Percentiles rank a stretch among this genome's conserved stretches.
phyloP scores from a whole-genome alignment of 2,797 vertebrate genomes.

The Hoplostethus atlanticus region DNA sequence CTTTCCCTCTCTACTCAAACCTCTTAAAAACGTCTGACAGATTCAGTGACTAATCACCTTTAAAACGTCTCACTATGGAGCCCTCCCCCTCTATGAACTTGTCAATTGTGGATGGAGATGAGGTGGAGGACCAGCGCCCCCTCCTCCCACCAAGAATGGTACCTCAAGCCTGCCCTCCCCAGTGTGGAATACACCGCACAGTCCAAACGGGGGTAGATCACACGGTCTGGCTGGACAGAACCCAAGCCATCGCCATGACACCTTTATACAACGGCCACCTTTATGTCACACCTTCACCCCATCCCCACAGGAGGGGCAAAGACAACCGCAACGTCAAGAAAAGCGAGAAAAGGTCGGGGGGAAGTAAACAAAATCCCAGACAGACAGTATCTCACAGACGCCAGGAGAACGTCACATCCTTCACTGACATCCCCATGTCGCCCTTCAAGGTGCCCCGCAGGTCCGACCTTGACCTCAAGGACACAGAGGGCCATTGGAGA shows the following conservation, averaged over 20 bases:
- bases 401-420: conserved; percentile 89
- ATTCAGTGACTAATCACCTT: conserved; percentile 6
- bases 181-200: conserved; percentile 73
- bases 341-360: conserved; percentile 59
- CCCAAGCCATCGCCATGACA: conserved; percentile 71
- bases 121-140: conserved; percentile 72
- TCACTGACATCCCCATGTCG: conserved; percentile 88
- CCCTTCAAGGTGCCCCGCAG: conserved; percentile 85
- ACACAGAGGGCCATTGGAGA: conserved; percentile 57
- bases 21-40: conserved; percentile 25
- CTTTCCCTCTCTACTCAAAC: conserved; percentile 5
- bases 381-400: conserved; percentile 78
- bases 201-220: conserved; percentile 44
- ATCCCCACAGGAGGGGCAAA: conserved; percentile 59
- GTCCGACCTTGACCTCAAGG: conserved; percentile 84
- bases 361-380: conserved; percentile 57
- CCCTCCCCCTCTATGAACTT: conserved; percentile 73
- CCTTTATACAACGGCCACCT: conserved; percentile 79
- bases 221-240: conserved; percentile 74
- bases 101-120: conserved; percentile 68
- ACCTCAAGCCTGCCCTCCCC: conserved; percentile 64
- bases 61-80: conserved; percentile 64
- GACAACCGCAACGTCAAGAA: conserved; percentile 53
- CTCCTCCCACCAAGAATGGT: conserved; percentile 65
- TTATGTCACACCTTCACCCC: conserved; percentile 62